Base-by-base conservation (phyloP, 2,888 invertebrate genomes). In the Ptycholaimellus sp. region DNA sequence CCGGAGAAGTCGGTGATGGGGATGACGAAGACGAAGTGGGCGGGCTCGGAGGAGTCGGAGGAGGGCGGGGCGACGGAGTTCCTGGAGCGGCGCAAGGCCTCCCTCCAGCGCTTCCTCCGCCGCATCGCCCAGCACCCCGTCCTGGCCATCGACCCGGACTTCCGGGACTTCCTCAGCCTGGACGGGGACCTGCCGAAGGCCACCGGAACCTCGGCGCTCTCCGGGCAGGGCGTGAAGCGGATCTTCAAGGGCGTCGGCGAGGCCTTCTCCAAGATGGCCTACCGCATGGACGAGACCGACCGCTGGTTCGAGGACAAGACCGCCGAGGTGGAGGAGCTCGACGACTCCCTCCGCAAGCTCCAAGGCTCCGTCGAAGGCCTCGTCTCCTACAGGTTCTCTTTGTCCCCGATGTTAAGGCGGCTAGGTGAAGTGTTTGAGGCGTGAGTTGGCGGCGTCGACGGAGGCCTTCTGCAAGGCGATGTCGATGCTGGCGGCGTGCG, bases 301-400 rank as follows among this genome's bases (percentile, higher is more conserved):
- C 77, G 83, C 81, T 96, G 96, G 96, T 96, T 96, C 65, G 90
- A 93, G 59, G 90, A 96, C 59, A 83, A 83, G 54, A 73, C 77
- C 20, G 70, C 72, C 5, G 82, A 85, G 59, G 72, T 93, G n/a
- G n/a, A n/a, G n/a, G n/a, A n/a, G n/a, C n/a, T n/a, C n/a, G n/a
- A n/a, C n/a, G n/a, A n/a, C n/a, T n/a, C n/a, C n/a, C n/a, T n/a
- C n/a, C n/a, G n/a, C n/a, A n/a, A n/a, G 47, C 65, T 90, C 35
- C 78, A 78, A 59, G 68, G 72, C 22, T 78, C 79, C 47, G 73
- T 87, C 43, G 93, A 87, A 59, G 70, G 76, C 3, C 69, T 96
- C 46, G 82, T 82, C n/a, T n/a, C 9, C 27, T 25, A 13, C 9
- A 25, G 9, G 27, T 11, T 13, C 9, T 13, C 9, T 25, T 25